Evolutionary conservation across 2,113 vertebrate genomes (phyloP).

Genomic region (Scopus umbretta): DNA sequence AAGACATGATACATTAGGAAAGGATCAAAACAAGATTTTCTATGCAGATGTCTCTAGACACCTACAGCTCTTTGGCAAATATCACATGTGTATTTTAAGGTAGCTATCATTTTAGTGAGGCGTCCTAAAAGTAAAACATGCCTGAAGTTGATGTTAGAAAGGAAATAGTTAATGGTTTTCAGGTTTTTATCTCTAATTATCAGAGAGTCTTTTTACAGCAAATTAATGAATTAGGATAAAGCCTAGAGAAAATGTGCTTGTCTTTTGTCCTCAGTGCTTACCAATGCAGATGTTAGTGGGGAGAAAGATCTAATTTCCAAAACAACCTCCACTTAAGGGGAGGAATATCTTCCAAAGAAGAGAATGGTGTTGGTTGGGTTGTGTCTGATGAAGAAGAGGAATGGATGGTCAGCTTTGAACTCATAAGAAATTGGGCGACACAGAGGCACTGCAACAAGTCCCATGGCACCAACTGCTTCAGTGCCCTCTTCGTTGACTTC

Average conservation of each 20-base stretch:
- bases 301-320: not conserved
- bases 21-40: not conserved
- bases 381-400: conserved; percentile 69
- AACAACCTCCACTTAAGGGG: conserved; percentile 33
- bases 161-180: not conserved
- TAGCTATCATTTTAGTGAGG: not conserved
- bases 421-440: not conserved
- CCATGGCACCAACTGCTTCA: conserved; percentile 21
- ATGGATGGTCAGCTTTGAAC: conserved; percentile 69
- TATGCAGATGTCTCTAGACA: not conserved
- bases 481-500: conserved; percentile 72
- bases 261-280: not conserved
- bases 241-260: not conserved
- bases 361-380: conserved; percentile 52
- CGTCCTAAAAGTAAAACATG: not conserved
- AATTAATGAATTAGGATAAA: not conserved
- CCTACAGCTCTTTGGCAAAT: not conserved
- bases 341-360: conserved; percentile 66
- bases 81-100: not conserved
- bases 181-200: not conserved
- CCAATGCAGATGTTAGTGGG: not conserved
- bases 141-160: not conserved
- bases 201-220: not conserved
- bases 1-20: not conserved
- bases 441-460: conserved; percentile 3